Percentiles rank a stretch among this genome's conserved stretches.
Evolutionary conservation across 2,888 invertebrate species (phyloP).

Genomic region (Agonopterix heracliana): DNA sequence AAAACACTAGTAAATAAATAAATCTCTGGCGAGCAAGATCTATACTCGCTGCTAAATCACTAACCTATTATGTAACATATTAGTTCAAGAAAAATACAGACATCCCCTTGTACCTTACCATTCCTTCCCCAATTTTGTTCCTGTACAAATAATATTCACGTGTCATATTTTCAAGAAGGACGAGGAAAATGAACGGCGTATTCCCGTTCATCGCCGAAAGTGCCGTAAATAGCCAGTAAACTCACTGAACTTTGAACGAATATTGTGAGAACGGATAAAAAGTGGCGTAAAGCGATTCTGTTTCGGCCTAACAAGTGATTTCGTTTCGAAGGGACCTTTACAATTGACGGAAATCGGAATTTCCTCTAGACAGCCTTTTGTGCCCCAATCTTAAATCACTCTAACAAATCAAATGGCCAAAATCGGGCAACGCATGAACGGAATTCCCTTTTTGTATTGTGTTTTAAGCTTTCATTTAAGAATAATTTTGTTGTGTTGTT

Average conservation of each 20-base stretch:
- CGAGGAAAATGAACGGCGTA: background rate
- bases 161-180: background rate
- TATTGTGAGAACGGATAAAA: conserved; percentile 37
- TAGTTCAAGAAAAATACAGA: no score
- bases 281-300: conserved; percentile 56
- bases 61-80: no score
- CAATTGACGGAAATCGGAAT: conserved; percentile 59
- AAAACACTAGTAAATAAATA: no score
- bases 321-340: conserved; percentile 44
- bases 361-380: conserved; percentile 41
- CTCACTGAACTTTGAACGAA: conserved; percentile 19
- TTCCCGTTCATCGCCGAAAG: background rate
- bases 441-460: conserved; percentile 6
- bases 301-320: conserved; percentile 51
- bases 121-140: no score
- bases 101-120: no score
- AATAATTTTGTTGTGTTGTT: no score
- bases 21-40: no score
- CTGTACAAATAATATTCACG: background rate
- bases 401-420: conserved; percentile 47
- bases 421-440: conserved; percentile 17
- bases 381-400: conserved; percentile 44
- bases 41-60: no score
- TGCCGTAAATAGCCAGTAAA: no score
- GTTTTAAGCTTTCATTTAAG: conserved; percentile 4